Base-by-base conservation (phyloP, 2,888 invertebrate species). In the Temnothorax rugatulus region DNA sequence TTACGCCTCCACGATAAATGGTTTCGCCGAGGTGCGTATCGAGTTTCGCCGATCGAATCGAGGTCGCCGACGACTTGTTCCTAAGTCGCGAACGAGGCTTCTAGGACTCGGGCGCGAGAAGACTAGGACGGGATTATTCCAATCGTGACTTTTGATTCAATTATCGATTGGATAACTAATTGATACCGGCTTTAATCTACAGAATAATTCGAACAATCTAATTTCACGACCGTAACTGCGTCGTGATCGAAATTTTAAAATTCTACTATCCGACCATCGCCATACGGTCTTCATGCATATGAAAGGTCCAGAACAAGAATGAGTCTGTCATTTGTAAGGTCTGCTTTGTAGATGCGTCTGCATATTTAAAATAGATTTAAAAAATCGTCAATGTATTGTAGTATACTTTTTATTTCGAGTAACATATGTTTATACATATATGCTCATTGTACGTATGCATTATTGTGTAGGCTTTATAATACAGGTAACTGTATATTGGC, bases 31-130 rank as follows among this genome's bases (percentile, higher is more conserved):
- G 8, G 21, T 21, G 44, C 44, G 25, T 50, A 71, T 61, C 71
- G 47, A 25, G 59, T 81, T 81, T 81, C 79, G 57, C 66, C 52
- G 15, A 61, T 29, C 15, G 71, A 34, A 81, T 81, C 59, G 71
- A 13, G 71, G 71, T 68, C 77, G 59, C 18, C 59, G 59, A 25
- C 71, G 38, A 59, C 79, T 47, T 59, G 71, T 59, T 71, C 38
- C 25, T 47, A 47, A 68, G 66, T 38, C 47, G 71, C 59, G 47
- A 81, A 71, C 59, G 79, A 59, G 71, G 71, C 59, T 81, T 81
- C 79, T 71, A 81, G 71, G 79, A 59, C 34, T 57, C 79, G 57
- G 7, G 34, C 57, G 15, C 59, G 71, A 25, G 41, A 11, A 57
- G 57, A 41, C 69, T 52, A 11, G 44, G n/a, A 34, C 29, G 34